phyloP scores from a whole-genome alignment of 1,140 invertebrate genomes.

The Drosophila novamexicana region DNA sequence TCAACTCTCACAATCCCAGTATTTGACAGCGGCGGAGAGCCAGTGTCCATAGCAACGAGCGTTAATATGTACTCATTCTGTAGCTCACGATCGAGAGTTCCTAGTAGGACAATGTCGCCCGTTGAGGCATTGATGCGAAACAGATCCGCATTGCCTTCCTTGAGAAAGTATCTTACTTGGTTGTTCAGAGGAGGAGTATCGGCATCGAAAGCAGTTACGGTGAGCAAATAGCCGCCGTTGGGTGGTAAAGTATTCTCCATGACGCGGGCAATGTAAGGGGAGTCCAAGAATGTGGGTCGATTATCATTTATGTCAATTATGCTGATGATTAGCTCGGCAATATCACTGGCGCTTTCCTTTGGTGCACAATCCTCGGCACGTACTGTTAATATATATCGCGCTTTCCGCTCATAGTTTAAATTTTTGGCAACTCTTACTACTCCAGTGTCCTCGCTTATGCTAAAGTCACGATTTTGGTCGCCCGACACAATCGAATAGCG shows the following conservation, averaged over 20 bases:
- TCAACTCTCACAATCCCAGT: constrained; percentile 94
- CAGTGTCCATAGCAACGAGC: constrained; percentile 96
- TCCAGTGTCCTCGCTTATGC: constrained; percentile 95
- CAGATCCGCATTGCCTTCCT: constrained; percentile 94
- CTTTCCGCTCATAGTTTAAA: constrained; percentile 95
- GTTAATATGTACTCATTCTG: constrained; percentile 93
- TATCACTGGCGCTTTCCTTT: constrained; percentile 86
- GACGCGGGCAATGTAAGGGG: constrained; percentile 95
- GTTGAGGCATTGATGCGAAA: constrained; percentile 95
- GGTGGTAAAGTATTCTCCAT: constrained; percentile 95
- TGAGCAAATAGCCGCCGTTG: constrained; percentile 90
- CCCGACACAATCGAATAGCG: constrained; percentile 95
- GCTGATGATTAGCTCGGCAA: constrained; percentile 88
- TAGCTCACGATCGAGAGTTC: constrained; percentile 92
- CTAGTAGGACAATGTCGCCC: constrained; percentile 93
- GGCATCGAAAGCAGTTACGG: constrained; percentile 94
- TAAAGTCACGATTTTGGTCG: constrained; percentile 95
- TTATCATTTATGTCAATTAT: constrained; percentile 98
- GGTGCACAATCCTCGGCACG: constrained; percentile 92
- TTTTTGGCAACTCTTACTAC: constrained; percentile 95
- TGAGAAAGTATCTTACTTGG: constrained; percentile 95
- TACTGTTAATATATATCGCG: constrained; percentile 92
- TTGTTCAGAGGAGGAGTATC: constrained; percentile 96
- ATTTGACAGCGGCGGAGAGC: constrained; percentile 94
- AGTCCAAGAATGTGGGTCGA: constrained; percentile 95